These are phyloP conservation scores for Drosophila infuscata DNA, from an alignment of 2,888 invertebrate species.

Conservation along the genomic window DNA sequence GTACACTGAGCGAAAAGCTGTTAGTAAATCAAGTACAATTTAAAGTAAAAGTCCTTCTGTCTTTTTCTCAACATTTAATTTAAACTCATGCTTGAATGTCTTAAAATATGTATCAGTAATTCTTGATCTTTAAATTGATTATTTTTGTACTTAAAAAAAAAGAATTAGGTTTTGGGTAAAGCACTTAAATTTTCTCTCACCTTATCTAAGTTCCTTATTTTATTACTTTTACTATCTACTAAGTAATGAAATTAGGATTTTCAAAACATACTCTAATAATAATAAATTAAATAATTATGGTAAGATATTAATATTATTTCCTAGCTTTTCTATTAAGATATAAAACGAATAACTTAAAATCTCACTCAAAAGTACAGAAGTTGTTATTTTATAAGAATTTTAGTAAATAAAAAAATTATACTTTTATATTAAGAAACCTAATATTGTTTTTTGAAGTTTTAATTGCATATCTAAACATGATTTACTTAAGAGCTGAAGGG, in stretches of 20 bases:
- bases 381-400: background rate
- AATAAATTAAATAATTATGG: background rate
- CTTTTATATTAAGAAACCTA: background rate
- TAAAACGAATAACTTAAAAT: background rate
- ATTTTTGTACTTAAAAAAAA: too few species aligned
- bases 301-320: background rate
- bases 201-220: background rate
- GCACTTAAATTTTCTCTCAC: accelerated
- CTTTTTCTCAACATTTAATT: background rate
- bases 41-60: background rate
- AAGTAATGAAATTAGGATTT: background rate
- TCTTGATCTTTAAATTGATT: too few species aligned
- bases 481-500: background rate
- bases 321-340: background rate
- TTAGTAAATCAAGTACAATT: background rate
- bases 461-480: background rate
- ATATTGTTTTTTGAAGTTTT: background rate
- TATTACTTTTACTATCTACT: background rate
- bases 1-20: background rate
- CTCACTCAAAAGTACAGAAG: background rate
- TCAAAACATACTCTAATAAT: background rate
- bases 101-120: background rate
- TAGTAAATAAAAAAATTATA: background rate
- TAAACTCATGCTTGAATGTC: background rate
- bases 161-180: too few species aligned